Base-by-base conservation (phyloP, 37 sponge, comb jelly and placozoan genomes). In the Diacarnus erythraeanus region DNA sequence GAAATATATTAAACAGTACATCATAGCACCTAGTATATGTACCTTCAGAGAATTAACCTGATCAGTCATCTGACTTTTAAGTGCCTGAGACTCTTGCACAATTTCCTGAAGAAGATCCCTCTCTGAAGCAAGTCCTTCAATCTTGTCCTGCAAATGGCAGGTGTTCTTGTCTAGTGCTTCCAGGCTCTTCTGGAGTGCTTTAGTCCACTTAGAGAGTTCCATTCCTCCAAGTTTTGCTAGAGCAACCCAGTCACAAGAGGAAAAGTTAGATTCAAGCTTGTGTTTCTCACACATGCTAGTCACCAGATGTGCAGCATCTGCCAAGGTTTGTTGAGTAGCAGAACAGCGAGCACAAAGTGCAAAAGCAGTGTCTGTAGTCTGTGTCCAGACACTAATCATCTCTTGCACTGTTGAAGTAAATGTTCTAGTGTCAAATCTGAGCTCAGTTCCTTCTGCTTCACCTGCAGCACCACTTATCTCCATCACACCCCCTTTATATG, bases 291-390 rank as follows among this genome's bases (percentile, higher is more conserved):
- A 71, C 1, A 69, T 20, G 2, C 57, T 63, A 12, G 57, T 15
- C 10, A 81, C 69, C 26, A 54, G 23, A 36, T 38, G 61, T 25
- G 74, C 81, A 58, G 35, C 36, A 8, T 36, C 57, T 2, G 26
- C 69, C 22, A 75, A 38, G 1, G 39, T 23, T 25, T 25, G 39
- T 20, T 71, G 71, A 9, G 71, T 70, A 30, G 63, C 77, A 23
- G 40, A 33, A 42, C 91, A 90, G 36, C 76, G 59, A 2, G 67
- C 77, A 72, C 91, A 90, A 30, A 74, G 59, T n/a, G 91, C 77
- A 42, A 90, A 81, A 8, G 77, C 64, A 21, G 91, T 90, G 36
- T 85, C 91, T 0, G 77, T 65, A 2, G 91, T 85, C 70, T 90
- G 91, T 0, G 79, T 74, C 8, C 79, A 64, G 6, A 72, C 64